phyloP scores from a whole-genome alignment of 2,888 invertebrate genomes.

The Drepana falcataria region DNA sequence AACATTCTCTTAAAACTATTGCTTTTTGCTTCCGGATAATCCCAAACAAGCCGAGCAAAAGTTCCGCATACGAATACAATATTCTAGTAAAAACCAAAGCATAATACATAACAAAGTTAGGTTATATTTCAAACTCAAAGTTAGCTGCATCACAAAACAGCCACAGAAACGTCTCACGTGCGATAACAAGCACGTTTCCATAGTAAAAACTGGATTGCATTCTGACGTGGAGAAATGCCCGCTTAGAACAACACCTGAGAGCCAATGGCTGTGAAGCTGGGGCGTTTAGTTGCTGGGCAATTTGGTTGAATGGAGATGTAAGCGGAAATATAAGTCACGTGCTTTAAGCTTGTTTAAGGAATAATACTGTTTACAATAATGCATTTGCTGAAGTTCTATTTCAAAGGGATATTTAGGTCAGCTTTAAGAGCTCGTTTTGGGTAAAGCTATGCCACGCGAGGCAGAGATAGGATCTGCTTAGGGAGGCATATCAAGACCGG shows the following conservation, averaged over 20 bases:
- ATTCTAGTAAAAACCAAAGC: background rate
- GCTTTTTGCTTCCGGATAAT: no score
- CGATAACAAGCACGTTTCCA: conserved; percentile 15
- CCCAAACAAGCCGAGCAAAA: background rate
- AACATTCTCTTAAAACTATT: no score
- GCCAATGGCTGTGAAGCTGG: conserved; percentile 12
- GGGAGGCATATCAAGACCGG: no score
- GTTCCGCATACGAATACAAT: background rate
- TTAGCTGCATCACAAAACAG: conserved; percentile 35
- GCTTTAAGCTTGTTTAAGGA: conserved; percentile 6
- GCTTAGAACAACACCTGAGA: conserved; percentile 41
- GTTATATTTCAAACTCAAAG: conserved; percentile 43
- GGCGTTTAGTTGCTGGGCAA: conserved; percentile 28
- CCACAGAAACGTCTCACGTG: conserved; percentile 12
- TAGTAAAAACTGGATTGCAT: conserved; percentile 46
- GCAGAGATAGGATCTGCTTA: no score
- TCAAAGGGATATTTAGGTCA: no score
- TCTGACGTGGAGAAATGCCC: conserved; percentile 49
- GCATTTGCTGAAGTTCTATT: no score
- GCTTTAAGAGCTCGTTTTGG: no score
- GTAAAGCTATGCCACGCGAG: no score
- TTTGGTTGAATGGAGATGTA: conserved; percentile 23
- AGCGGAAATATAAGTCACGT: conserved; percentile 16
- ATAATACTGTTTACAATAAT: background rate
- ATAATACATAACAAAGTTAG: conserved; percentile 21